These are phyloP conservation scores for Prinia subflava DNA, from an alignment of 2,113 vertebrate genomes.

Conservation along the genomic window DNA sequence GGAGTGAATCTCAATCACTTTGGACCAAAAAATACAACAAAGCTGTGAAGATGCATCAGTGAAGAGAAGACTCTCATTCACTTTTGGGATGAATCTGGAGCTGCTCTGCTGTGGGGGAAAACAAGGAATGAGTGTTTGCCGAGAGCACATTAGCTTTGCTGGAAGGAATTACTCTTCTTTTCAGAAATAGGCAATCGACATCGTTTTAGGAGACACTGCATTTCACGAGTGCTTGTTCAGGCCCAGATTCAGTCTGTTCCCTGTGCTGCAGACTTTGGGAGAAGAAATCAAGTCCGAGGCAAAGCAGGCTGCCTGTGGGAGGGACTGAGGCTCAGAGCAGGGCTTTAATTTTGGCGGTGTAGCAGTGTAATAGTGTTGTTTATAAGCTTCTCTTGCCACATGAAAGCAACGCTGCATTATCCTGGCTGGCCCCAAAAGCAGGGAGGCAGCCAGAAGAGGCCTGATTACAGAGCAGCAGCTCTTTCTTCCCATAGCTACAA, in stretches of 20 bases:
- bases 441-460: background rate
- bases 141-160: background rate
- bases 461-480: slow-evolving; percentile 30
- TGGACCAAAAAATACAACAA: background rate
- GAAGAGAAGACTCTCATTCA: background rate
- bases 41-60: background rate
- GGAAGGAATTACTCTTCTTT: background rate
- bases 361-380: background rate
- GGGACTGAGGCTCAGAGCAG: background rate
- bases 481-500: slow-evolving; percentile 38
- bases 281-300: background rate
- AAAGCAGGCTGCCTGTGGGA: slow-evolving; percentile 1
- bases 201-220: background rate
- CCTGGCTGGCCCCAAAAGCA: background rate
- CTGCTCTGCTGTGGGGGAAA: background rate
- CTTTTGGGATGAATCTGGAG: background rate
- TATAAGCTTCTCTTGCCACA: slow-evolving; percentile 9
- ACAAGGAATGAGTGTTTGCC: background rate
- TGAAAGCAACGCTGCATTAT: slow-evolving; percentile 14
- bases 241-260: background rate
- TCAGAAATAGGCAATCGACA: background rate
- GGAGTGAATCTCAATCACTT: background rate
- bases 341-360: background rate
- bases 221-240: background rate
- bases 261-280: background rate